These are phyloP conservation scores for Gymnoscelis rufifasciata DNA, from an alignment of 2,888 invertebrate species.

Conservation along the genomic window DNA sequence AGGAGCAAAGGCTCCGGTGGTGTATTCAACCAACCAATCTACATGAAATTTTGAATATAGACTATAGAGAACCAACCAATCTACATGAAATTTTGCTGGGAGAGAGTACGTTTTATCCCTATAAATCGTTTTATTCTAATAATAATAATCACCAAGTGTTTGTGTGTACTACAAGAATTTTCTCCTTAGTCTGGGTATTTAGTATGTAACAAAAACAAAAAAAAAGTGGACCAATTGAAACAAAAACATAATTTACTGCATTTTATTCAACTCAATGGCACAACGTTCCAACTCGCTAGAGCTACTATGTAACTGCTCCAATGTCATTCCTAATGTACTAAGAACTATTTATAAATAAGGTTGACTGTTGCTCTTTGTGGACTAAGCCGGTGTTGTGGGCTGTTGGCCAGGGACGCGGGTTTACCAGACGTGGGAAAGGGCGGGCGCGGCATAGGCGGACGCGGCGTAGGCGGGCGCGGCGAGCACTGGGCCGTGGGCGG, in stretches of 20 bases:
- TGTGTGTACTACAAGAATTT: no score
- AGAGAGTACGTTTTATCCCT: no score
- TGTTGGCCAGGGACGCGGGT: conserved; percentile 21
- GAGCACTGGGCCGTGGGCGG: conserved; percentile 48
- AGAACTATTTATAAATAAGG: conserved; percentile 49
- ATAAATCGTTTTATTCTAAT: no score
- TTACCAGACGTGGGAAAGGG: conserved; percentile 60
- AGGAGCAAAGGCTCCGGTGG: no score
- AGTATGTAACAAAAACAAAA: no score
- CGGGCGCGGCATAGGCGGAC: conserved; percentile 36
- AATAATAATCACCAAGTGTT: no score
- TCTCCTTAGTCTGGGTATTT: no score
- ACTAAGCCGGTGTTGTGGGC: conserved; percentile 35
- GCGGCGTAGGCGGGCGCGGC: conserved; percentile 52
- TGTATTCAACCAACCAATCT: no score
- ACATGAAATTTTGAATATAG: no score
- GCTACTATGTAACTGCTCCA: conserved; percentile 39
- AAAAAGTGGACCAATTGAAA: conserved; percentile 17
- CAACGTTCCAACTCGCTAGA: conserved; percentile 45
- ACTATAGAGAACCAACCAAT: no score
- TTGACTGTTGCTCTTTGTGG: conserved; percentile 64
- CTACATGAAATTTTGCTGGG: no score
- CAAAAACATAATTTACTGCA: conserved; percentile 35
- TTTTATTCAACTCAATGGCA: conserved; percentile 46
- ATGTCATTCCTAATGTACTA: conserved; percentile 44